Percentiles rank a stretch among this genome's conserved stretches.
Conservation (phyloP, 2,888 invertebrate species). For the Pteria penguin region DNA sequence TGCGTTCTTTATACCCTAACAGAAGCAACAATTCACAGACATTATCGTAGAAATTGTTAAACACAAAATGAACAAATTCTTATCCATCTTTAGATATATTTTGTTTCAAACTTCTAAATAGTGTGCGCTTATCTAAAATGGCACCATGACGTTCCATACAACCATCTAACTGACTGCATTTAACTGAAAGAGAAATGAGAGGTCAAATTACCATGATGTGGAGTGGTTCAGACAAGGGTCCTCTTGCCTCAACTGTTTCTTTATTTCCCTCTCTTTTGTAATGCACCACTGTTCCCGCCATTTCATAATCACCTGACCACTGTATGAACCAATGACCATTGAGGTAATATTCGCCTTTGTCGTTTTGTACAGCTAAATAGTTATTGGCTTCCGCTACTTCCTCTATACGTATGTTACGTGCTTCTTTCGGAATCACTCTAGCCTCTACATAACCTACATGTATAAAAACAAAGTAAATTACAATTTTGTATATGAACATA, state of each 20-base stretch:
- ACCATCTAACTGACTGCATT: too few relatives aligned
- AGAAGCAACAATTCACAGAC: too few relatives aligned
- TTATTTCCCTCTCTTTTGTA: constrained; percentile 88
- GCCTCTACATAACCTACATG: constrained; percentile 86
- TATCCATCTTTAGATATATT: too few relatives aligned
- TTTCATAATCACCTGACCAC: constrained; percentile 89
- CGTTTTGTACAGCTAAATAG: constrained; percentile 88
- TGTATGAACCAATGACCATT: constrained; percentile 87
- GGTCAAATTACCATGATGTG: constrained; percentile 87
- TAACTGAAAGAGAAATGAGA: too few relatives aligned
- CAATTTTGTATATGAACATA: too few relatives aligned
- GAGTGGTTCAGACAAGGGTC: constrained; percentile 90
- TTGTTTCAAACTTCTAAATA: too few relatives aligned
- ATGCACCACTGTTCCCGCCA: constrained; percentile 89
- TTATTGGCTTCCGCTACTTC: constrained; percentile 89
- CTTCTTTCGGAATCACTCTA: constrained; percentile 87
- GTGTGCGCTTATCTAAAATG: too few relatives aligned
- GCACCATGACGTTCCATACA: too few relatives aligned
- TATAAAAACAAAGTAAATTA: too few relatives aligned
- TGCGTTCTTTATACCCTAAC: too few relatives aligned
- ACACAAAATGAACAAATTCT: too few relatives aligned
- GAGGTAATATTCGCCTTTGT: constrained; percentile 87
- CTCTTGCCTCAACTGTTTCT: constrained; percentile 90
- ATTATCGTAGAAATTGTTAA: too few relatives aligned
- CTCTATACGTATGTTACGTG: constrained; percentile 88